These are phyloP conservation scores for Gila robusta DNA, from an alignment of 2,797 vertebrate genomes.

Conservation along the genomic window DNA sequence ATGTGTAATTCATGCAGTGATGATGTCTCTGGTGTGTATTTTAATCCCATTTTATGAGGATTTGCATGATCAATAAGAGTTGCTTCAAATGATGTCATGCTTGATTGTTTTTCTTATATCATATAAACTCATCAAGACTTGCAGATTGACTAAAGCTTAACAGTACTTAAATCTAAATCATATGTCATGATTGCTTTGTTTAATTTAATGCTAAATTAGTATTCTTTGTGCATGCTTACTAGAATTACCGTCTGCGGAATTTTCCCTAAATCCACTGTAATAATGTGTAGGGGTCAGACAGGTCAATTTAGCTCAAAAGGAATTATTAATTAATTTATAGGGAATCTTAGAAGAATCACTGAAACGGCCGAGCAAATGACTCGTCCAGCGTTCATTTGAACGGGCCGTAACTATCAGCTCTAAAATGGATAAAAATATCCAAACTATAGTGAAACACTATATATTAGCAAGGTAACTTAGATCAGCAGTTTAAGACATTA, in stretches of 20 bases:
- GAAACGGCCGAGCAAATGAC: too few relatives aligned
- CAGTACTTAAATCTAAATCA: neutral
- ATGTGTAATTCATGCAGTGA: neutral
- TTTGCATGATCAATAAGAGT: constrained; percentile 31
- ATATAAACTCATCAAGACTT: neutral
- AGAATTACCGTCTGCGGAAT: neutral
- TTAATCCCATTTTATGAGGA: neutral
- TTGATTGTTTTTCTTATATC: constrained; percentile 4
- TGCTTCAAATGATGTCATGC: constrained; percentile 20
- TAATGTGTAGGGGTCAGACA: too few relatives aligned
- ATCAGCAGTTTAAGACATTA: too few relatives aligned
- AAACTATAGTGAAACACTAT: too few relatives aligned
- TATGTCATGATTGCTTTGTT: constrained; percentile 6
- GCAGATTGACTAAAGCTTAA: neutral
- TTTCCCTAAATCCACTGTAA: neutral
- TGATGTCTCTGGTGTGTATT: neutral
- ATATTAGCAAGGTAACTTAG: too few relatives aligned
- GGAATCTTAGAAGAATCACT: too few relatives aligned
- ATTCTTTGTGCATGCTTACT: neutral
- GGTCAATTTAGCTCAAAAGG: too few relatives aligned
- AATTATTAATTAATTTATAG: too few relatives aligned
- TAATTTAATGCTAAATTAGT: neutral
- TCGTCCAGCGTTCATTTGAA: too few relatives aligned
- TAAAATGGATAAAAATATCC: too few relatives aligned
- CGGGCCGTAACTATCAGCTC: too few relatives aligned